These are phyloP conservation scores for Speoplatyrhinus poulsoni DNA, from an alignment of 2,113 vertebrate species.

Conservation along the genomic window DNA sequence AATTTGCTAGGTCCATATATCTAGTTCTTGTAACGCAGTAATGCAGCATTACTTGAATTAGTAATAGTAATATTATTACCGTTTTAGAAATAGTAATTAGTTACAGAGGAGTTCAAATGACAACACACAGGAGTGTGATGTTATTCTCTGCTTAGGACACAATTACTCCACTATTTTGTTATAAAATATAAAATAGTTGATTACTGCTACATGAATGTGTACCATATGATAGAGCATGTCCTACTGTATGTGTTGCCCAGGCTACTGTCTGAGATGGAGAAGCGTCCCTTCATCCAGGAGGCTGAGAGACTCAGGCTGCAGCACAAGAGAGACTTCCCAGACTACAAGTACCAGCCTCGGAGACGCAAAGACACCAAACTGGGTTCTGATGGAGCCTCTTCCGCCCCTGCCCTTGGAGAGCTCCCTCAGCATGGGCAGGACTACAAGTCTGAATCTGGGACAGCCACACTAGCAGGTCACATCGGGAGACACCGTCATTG, in stretches of 20 bases:
- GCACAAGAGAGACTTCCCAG: conserved; percentile 92
- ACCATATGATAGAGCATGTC: background rate
- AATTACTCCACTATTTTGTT: too few relatives aligned
- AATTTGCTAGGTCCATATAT: background rate
- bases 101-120: too few relatives aligned
- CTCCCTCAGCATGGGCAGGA: conserved; percentile 25
- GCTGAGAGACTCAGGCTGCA: conserved; percentile 88
- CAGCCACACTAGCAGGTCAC: conserved; percentile 47
- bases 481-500: conserved; percentile 69
- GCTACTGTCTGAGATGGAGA: conserved; percentile 86
- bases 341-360: conserved; percentile 94
- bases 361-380: conserved; percentile 85
- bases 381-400: conserved; percentile 77
- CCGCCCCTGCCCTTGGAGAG: conserved; percentile 72
- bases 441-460: conserved; percentile 73
- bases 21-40: background rate
- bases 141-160: too few relatives aligned
- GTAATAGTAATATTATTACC: too few relatives aligned
- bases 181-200: too few relatives aligned
- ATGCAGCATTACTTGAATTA: too few relatives aligned
- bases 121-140: too few relatives aligned
- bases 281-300: conserved; percentile 88
- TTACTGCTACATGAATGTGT: background rate
- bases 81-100: too few relatives aligned
- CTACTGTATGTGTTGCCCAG: conserved; percentile 54